Conservation (phyloP, 2,888 invertebrate species). For the Nebria salina region DNA sequence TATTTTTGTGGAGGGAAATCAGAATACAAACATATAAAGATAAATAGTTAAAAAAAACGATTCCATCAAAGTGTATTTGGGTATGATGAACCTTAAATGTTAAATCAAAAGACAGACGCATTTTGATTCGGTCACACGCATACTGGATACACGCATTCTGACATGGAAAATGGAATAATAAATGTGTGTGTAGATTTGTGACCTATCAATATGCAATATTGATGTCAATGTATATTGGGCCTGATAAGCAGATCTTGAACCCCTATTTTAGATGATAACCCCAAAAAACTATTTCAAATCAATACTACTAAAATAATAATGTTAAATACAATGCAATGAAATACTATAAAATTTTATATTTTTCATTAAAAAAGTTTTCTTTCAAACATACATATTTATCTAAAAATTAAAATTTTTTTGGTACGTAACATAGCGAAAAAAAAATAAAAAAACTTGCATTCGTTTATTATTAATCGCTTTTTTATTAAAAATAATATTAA, state of each 20-base stretch:
- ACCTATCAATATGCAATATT: conserved; percentile 34
- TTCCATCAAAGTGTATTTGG: neutral
- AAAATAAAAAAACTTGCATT: no score
- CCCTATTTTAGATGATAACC: conserved; percentile 3
- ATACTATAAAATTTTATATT: neutral
- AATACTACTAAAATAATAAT: neutral
- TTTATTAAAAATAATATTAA: no score
- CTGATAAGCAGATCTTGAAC: conserved; percentile 21
- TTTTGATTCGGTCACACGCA: neutral
- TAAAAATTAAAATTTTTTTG: no score
- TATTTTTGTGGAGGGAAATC: no score
- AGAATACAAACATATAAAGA: no score
- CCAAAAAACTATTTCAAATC: neutral
- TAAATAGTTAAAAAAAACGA: neutral
- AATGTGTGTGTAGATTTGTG: conserved; percentile 17
- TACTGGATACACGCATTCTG: neutral
- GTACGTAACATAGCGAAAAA: no score
- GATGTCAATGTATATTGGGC: conserved; percentile 23
- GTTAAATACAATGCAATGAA: neutral
- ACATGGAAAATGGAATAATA: conserved; percentile 30
- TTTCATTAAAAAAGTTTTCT: neutral
- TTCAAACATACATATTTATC: no score
- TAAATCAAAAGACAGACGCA: neutral
- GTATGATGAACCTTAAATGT: neutral
- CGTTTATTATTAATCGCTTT: no score